A percentile compares a stretch with the other conserved stretches of the same genome.
Conservation (phyloP, 2,888 invertebrate species). For the Macroteleia sp. region DNA sequence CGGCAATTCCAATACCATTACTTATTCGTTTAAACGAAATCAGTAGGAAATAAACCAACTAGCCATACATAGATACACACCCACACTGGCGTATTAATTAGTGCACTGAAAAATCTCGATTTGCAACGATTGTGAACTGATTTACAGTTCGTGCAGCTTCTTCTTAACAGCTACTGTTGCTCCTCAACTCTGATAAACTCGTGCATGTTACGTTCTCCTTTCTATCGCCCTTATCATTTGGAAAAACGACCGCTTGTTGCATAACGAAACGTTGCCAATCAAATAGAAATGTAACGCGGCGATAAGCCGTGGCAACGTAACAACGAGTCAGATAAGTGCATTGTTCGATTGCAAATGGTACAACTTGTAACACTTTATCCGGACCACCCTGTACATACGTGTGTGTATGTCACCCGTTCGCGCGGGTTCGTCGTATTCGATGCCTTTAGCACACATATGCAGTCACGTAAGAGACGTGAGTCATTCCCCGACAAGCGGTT, state of each 20-base stretch:
- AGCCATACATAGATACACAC: too few species aligned
- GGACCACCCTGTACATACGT: slow-evolving; percentile 44
- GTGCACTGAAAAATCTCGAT: too few species aligned
- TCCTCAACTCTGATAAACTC: too few species aligned
- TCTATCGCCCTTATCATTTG: background rate
- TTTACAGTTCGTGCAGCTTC: too few species aligned
- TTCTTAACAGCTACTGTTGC: too few species aligned
- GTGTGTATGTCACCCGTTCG: slow-evolving; percentile 40
- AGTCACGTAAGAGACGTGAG: slow-evolving; percentile 55
- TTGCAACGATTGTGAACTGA: too few species aligned
- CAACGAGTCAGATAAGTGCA: slow-evolving; percentile 40
- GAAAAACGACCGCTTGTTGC: background rate
- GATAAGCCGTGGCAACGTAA: slow-evolving; percentile 31
- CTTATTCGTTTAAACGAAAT: too few species aligned
- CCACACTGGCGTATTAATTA: too few species aligned
- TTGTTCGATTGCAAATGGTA: slow-evolving; percentile 40
- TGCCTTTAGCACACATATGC: slow-evolving; percentile 47
- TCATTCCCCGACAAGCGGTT: slow-evolving; percentile 62
- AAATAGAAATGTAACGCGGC: slow-evolving; percentile 13
- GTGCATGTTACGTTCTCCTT: background rate
- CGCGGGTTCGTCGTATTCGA: slow-evolving; percentile 46
- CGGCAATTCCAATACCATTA: too few species aligned
- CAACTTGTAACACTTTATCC: slow-evolving; percentile 47
- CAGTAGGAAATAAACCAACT: too few species aligned
- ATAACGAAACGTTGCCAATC: slow-evolving; percentile 5